phyloP scores from a whole-genome alignment of 2,888 invertebrate species.

The Thereva nobilitata region DNA sequence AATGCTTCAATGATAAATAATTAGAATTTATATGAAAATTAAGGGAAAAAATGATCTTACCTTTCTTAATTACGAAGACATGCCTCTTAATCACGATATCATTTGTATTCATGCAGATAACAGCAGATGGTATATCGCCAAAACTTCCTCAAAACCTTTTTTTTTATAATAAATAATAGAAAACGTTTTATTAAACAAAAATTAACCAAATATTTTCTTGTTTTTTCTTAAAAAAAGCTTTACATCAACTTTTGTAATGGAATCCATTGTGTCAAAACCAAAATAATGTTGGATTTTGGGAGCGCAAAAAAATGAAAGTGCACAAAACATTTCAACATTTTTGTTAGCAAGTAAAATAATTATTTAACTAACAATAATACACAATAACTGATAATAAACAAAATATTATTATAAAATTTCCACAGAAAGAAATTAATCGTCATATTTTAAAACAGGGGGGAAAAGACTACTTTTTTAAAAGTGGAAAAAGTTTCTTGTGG shows the following conservation, averaged over 20 bases:
- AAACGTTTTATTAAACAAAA: constrained; percentile 3
- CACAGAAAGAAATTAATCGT: not conserved
- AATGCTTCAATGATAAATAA: not conserved
- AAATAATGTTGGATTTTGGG: too few species aligned
- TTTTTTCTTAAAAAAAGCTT: too few species aligned
- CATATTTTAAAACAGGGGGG: not conserved
- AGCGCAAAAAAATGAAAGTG: too few species aligned
- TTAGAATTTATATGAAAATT: not conserved
- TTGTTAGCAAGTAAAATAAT: too few species aligned
- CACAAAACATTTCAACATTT: too few species aligned
- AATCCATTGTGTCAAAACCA: too few species aligned
- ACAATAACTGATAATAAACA: too few species aligned
- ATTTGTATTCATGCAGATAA: constrained; percentile 27
- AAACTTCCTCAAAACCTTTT: constrained; percentile 21
- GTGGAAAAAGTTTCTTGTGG: constrained; percentile 8
- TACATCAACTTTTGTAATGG: too few species aligned
- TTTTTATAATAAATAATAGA: not conserved
- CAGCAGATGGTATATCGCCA: constrained; percentile 9
- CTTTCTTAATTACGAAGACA: constrained; percentile 40
- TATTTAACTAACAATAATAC: too few species aligned
- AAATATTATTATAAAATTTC: too few species aligned
- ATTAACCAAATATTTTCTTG: not conserved
- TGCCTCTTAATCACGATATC: constrained; percentile 37
- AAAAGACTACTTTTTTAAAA: not conserved
- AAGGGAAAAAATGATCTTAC: constrained; percentile 23